phyloP scores from a whole-genome alignment of 2,888 invertebrate genomes.

The Dastarcus helophoroides region DNA sequence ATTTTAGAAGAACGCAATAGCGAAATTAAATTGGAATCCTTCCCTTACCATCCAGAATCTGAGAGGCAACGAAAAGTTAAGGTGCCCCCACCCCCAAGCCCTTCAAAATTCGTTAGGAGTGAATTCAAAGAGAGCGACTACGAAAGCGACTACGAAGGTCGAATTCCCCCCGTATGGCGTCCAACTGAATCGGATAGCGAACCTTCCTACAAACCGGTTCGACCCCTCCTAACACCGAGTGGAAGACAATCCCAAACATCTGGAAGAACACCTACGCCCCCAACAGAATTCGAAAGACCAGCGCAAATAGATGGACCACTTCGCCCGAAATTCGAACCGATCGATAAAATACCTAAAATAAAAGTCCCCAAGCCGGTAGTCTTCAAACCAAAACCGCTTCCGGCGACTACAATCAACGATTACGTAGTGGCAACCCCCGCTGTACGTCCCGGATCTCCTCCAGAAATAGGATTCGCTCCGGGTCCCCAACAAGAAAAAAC shows the following conservation, averaged over 20 bases:
- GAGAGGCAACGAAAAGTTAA: conserved; percentile 30
- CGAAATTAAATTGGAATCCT: conserved; percentile 36
- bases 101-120: conserved; percentile 53
- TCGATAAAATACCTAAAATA: conserved; percentile 35
- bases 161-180: conserved; percentile 50
- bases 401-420: conserved; percentile 28
- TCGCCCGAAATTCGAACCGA: conserved; percentile 48
- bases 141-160: conserved; percentile 58
- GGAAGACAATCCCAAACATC: conserved; percentile 37
- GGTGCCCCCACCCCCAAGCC: conserved; percentile 45
- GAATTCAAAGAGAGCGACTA: conserved; percentile 59
- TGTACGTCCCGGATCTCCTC: conserved; percentile 44
- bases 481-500: conserved; percentile 39
- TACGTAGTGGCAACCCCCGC: conserved; percentile 30
- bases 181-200: conserved; percentile 43
- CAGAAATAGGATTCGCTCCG: conserved; percentile 46
- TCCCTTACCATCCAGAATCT: conserved; percentile 36
- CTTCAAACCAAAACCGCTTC: conserved; percentile 43
- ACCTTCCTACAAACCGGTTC: conserved; percentile 46
- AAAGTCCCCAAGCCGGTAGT: conserved; percentile 34
- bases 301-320: conserved; percentile 36
- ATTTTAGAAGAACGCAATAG: conserved; percentile 28
- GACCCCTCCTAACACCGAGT: conserved; percentile 44
- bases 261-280: conserved; percentile 43
- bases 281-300: conserved; percentile 46